These are phyloP conservation scores for Hippocampus abdominalis DNA, from an alignment of 2,113 vertebrate genomes.

Conservation along the genomic window DNA sequence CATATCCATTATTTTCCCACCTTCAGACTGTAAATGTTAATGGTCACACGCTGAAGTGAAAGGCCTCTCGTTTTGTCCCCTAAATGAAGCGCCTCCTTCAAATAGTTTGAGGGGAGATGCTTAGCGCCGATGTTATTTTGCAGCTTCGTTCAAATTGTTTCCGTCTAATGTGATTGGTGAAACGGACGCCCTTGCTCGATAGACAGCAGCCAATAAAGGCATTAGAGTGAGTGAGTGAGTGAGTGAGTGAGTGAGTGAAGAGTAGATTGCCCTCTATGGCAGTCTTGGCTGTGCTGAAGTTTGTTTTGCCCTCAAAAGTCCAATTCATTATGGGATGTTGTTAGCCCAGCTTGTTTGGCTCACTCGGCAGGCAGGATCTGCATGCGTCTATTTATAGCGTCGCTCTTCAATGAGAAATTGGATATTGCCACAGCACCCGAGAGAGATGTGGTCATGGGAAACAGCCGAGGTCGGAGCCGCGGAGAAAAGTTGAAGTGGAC, in stretches of 20 bases:
- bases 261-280: slow-evolving; percentile 32
- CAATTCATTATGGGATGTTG: slow-evolving; percentile 3
- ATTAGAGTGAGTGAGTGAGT: slow-evolving; percentile 32
- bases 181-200: slow-evolving; percentile 52
- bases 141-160: slow-evolving; percentile 54
- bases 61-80: too few relatives aligned
- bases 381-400: slow-evolving; percentile 38
- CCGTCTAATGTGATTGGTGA: slow-evolving; percentile 57
- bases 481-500: slow-evolving; percentile 9
- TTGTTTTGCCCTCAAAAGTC: slow-evolving; percentile 15
- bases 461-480: slow-evolving; percentile 49
- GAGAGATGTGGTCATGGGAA: slow-evolving; percentile 64
- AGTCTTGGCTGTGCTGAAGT: neutral
- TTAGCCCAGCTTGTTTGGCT: slow-evolving; percentile 31
- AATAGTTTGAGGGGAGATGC: slow-evolving; percentile 17
- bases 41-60: too few relatives aligned
- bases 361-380: slow-evolving; percentile 18
- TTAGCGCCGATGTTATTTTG: slow-evolving; percentile 41
- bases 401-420: slow-evolving; percentile 15
- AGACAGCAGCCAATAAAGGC: slow-evolving; percentile 49
- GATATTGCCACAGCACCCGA: slow-evolving; percentile 18
- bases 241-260: slow-evolving; percentile 18
- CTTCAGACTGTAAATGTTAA: too few relatives aligned
- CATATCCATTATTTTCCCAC: too few relatives aligned
- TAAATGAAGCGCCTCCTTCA: neutral